phyloP scores from a whole-genome alignment of 2,113 vertebrate species.

The Leptobrachium leishanense region DNA sequence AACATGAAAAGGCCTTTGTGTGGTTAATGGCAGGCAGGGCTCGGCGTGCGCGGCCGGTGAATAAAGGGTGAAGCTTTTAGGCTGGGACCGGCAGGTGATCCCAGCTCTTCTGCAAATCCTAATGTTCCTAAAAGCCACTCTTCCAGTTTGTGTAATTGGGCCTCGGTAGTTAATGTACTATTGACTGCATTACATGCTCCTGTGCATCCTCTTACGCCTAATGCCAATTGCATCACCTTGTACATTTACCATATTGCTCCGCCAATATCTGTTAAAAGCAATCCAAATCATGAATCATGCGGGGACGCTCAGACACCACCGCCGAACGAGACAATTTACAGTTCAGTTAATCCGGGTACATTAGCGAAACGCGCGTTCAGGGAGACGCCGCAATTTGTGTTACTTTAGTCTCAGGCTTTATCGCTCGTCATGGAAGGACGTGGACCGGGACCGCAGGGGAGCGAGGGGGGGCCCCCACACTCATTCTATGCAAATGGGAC shows the following conservation, averaged over 20 bases:
- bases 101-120: conserved; percentile 99
- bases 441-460: conserved; percentile 76
- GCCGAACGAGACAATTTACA: conserved; percentile 99
- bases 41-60: conserved; percentile 70
- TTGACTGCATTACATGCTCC: conserved; percentile 99
- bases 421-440: conserved; percentile 84
- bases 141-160: conserved; percentile 99
- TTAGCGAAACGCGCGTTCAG: conserved; percentile 94
- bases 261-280: conserved; percentile 99
- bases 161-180: conserved; percentile 99
- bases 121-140: conserved; percentile 99
- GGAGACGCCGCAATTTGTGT: conserved; percentile 96
- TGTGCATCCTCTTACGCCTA: conserved; percentile 97
- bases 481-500: conserved; percentile 55
- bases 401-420: conserved; percentile 81
- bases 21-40: neutral
- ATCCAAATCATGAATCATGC: conserved; percentile 98
- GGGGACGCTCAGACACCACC: conserved; percentile 94
- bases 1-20: neutral
- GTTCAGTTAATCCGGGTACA: conserved; percentile 99
- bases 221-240: conserved; percentile 99
- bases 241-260: conserved; percentile 99
- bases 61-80: conserved; percentile 99
- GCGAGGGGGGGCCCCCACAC: conserved; percentile 60
- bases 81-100: conserved; percentile 98